Evolutionary conservation across 2,113 vertebrate genomes (phyloP).

Genomic region (Australoheros scitulus): DNA sequence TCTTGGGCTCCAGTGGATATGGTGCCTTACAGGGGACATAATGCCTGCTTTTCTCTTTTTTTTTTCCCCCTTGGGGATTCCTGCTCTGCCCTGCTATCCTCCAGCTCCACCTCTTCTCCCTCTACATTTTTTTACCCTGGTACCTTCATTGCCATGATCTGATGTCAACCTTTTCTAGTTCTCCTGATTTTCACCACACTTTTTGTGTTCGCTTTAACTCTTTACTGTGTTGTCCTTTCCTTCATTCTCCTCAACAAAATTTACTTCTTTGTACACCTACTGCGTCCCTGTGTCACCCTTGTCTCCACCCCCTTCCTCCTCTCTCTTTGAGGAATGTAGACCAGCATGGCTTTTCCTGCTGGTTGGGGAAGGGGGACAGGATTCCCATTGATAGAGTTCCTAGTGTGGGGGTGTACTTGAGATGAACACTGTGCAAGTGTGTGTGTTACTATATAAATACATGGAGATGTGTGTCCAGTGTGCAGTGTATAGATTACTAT

Average conservation of each 20-base stretch:
- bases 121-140: neutral
- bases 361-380: slow-evolving; percentile 75
- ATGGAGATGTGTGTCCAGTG: slow-evolving; percentile 50
- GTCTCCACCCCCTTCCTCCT: slow-evolving; percentile 50
- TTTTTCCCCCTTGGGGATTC: slow-evolving; percentile 38
- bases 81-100: slow-evolving; percentile 22
- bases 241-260: slow-evolving; percentile 18
- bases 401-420: slow-evolving; percentile 60
- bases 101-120: neutral
- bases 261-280: slow-evolving; percentile 38
- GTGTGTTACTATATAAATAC: slow-evolving; percentile 63
- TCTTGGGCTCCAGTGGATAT: slow-evolving; percentile 61
- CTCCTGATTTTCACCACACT: neutral
- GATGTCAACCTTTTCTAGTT: neutral
- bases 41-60: slow-evolving; percentile 63
- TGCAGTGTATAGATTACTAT: slow-evolving; percentile 62
- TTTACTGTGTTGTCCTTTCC: neutral
- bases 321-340: slow-evolving; percentile 76
- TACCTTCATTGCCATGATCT: neutral
- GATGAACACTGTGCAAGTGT: slow-evolving; percentile 59
- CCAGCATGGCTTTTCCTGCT: slow-evolving; percentile 75
- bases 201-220: neutral
- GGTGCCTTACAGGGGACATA: slow-evolving; percentile 56
- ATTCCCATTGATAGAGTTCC: slow-evolving; percentile 81
- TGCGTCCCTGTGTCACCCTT: slow-evolving; percentile 45